Evolutionary conservation across 2,797 vertebrate genomes (phyloP).

Genomic region (Eidolon dupreanum): DNA sequence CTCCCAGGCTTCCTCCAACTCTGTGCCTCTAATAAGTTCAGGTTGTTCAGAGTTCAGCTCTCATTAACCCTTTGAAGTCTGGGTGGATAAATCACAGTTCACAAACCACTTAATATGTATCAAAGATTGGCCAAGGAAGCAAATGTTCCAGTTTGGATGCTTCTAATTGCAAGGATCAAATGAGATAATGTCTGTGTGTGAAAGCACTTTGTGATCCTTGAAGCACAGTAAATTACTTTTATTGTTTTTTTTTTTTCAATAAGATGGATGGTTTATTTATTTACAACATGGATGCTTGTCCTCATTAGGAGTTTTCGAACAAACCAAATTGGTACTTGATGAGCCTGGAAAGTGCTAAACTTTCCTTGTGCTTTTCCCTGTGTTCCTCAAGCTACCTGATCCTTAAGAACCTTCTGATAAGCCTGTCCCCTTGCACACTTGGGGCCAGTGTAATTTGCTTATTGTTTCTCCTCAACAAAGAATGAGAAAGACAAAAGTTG

Average conservation of each 20-base stretch:
- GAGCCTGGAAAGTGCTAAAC: constrained; percentile 46
- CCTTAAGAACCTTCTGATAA: background rate
- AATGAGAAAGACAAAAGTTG: background rate
- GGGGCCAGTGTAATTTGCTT: background rate
- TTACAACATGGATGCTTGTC: constrained; percentile 38
- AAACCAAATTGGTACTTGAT: constrained; percentile 38
- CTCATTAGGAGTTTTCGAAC: constrained; percentile 42
- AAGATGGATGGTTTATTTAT: constrained; percentile 50
- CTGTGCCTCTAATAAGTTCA: constrained; percentile 69
- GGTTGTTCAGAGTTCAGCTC: constrained; percentile 71
- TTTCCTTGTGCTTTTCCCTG: constrained; percentile 22
- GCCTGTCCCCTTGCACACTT: background rate
- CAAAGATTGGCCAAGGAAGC: constrained; percentile 61
- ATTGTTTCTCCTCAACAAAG: constrained; percentile 30
- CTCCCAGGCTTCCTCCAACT: constrained; percentile 63
- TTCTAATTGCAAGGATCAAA: constrained; percentile 63
- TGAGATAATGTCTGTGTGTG: constrained; percentile 44
- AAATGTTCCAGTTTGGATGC: constrained; percentile 40
- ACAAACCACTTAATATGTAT: constrained; percentile 39
- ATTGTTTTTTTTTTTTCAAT: constrained; percentile 64
- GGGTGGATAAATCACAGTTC: constrained; percentile 50
- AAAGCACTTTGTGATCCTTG: constrained; percentile 57
- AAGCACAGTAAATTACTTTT: constrained; percentile 64
- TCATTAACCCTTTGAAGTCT: constrained; percentile 78
- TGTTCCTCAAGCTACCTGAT: constrained; percentile 32